These are phyloP conservation scores for Sphyrna mokarran DNA, from an alignment of 2,113 vertebrate species.

Conservation along the genomic window DNA sequence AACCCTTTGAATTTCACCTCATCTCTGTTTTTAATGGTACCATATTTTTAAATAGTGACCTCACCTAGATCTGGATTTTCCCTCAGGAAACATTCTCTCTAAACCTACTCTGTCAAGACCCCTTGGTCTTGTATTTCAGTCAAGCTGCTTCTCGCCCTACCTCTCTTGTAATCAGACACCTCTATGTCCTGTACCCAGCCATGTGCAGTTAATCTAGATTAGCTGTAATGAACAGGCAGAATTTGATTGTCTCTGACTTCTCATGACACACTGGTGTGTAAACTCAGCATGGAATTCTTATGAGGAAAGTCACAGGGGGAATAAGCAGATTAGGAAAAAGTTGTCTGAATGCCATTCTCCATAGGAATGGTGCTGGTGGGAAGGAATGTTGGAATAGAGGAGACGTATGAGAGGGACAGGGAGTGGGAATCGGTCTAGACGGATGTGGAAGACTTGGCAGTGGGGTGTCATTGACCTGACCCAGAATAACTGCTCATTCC, in stretches of 20 bases:
- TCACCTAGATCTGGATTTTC: too few species aligned
- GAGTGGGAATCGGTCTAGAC: not conserved
- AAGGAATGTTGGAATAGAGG: too few species aligned
- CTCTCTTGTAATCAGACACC: not conserved
- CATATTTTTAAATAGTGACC: too few species aligned
- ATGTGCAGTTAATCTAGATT: not conserved
- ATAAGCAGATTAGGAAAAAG: not conserved
- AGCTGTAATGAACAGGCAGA: not conserved
- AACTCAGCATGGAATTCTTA: not conserved
- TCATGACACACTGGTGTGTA: not conserved
- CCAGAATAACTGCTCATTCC: slow-evolving; percentile 11
- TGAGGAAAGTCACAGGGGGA: not conserved
- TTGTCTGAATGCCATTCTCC: not conserved
- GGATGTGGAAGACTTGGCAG: not conserved
- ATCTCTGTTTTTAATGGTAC: too few species aligned
- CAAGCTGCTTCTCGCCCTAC: not conserved
- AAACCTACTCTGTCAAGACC: too few species aligned
- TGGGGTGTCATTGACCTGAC: not conserved
- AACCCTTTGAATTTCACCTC: too few species aligned
- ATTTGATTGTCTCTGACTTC: not conserved
- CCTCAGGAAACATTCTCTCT: too few species aligned
- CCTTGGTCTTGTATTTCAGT: too few species aligned
- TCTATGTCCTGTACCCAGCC: not conserved
- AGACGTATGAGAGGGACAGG: not conserved
- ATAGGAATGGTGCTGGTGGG: not conserved